Base-by-base conservation (phyloP, 2,888 invertebrate species). In the Ichneumoninae sp. region DNA sequence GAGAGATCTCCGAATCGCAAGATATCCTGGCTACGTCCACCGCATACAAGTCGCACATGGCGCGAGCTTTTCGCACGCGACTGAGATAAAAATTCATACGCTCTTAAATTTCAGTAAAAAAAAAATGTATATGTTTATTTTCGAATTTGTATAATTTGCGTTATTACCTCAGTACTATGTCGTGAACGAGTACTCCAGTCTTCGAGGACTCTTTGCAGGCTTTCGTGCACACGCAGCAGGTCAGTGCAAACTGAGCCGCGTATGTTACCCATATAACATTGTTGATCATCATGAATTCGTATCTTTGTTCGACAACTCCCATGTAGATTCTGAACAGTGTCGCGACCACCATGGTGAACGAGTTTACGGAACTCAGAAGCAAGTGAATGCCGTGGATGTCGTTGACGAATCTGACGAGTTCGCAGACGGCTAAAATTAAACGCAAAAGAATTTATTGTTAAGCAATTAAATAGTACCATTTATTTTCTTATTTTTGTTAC, bases 301-400 rank as follows among this genome's bases (percentile, higher is more conserved):
- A 86, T 60, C 89, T 90, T 2, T 80, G 75, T 36, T 91, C 91
- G 1, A 89, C 91, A 1, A 91, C 90, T 10, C 91, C 89, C 90
- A 91, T 91, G 72, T 91, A 91, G 50, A 91, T 91, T 30, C 91
- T 86, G 50, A 91, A 91, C 0, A 91, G 86, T 4, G 90, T 91
- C 1, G 91, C 90, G 4, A 91, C 90, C 6, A 91, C 89, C 91
- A 91, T 90, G 19, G 90, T 90, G 40, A 91, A 91, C 22, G 91
- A 88, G 83, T 91, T 91, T 1, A 90, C 87, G 13, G 91, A 91
- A 36, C 88, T 89, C 10, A 91, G 71, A 0, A 91, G 86, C 22
- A 91, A 78, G 40, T 91, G 89, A 16, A 90, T 40, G 0, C 91
- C 91, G 22, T 91, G 86, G 40, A 90, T 87, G 3, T 87, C 86